Base-by-base conservation (phyloP, 2,113 vertebrate genomes). In the Erpornis zantholeuca region DNA sequence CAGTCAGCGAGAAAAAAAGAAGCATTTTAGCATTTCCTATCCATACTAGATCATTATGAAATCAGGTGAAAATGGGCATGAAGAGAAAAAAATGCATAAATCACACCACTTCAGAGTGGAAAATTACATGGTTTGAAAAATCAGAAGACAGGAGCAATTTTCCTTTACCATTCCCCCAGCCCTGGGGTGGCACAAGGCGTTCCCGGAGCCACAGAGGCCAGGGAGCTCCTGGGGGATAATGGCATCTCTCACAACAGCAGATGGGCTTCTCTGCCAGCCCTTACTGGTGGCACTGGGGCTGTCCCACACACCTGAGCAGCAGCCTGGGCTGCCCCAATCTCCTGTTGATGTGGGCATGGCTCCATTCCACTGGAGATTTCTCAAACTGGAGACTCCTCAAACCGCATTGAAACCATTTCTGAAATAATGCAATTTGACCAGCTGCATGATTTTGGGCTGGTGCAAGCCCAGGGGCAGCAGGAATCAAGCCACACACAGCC, bases 51-150 rank as follows among this genome's bases (percentile, higher is more conserved):
- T 71, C 12, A 8, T 56, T 53, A 81, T 22, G 36, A 90, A 86
- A 70, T 53, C 76, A 75, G 36, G 27, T 5, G 2, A 93, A 91
- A 92, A 88, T 0, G 2, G 90, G 75, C 52, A 78, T 0, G 3
- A 54, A 82, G 38, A 16, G 40, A 15, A 15, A 23, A 24, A 59
- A 36, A 68, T 15, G 16, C 53, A 33, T 31, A 53, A 92, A 81
- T 40, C 52, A 45, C 10, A 77, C 60, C 63, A 33, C 33, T 79
- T 71, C 24, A 31, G 90, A 94, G 85, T 4, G 3, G 82, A 90
- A 91, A 96, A 94, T 83, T 66, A 92, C 56, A 57, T 3, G 27
- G 47, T 66, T 70, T 69, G 61, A 80, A 90, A 88, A 90, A 89
- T 60, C 17, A 87, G 84, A 57, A 82, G 83, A 64, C 53, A 82